phyloP scores from a whole-genome alignment of 2,797 vertebrate species.

The Paguma larvata region DNA sequence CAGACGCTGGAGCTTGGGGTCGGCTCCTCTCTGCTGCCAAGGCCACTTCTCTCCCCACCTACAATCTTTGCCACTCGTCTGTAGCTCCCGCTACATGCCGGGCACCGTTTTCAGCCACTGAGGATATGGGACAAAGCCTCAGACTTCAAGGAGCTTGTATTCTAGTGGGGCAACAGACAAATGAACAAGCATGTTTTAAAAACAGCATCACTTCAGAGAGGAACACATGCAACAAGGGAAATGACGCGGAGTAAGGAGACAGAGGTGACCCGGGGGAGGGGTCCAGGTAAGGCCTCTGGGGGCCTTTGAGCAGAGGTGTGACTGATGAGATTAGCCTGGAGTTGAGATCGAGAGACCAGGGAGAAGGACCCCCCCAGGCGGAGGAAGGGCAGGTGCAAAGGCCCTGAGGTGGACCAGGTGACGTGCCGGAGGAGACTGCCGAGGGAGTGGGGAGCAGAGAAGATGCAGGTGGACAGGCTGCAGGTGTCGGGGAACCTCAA shows the following conservation, averaged over 20 bases:
- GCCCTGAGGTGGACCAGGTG: background rate
- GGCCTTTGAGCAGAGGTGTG: background rate
- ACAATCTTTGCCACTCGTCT: background rate
- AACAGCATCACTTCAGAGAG: background rate
- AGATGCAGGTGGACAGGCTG: background rate
- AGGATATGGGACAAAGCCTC: background rate
- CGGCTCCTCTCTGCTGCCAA: background rate
- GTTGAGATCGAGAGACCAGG: background rate
- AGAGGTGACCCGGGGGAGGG: rapidly evolving
- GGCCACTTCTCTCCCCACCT: rapidly evolving
- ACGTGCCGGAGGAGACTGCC: background rate
- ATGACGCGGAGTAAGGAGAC: background rate
- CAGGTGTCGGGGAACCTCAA: background rate
- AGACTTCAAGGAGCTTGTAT: background rate
- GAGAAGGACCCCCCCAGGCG: background rate
- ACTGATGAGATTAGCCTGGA: background rate
- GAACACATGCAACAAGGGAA: background rate
- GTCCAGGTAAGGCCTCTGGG: background rate
- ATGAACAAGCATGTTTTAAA: background rate
- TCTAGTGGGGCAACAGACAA: background rate
- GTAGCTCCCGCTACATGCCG: rapidly evolving
- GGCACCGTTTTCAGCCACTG: background rate
- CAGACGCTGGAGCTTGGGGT: background rate
- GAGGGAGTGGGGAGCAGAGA: background rate
- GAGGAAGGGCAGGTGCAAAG: too few relatives aligned